Evolutionary conservation across 2,113 vertebrate genomes (phyloP), one percentile per base, ranked within the genome.

Genomic region (Anarrhichthys ocellatus): DNA sequence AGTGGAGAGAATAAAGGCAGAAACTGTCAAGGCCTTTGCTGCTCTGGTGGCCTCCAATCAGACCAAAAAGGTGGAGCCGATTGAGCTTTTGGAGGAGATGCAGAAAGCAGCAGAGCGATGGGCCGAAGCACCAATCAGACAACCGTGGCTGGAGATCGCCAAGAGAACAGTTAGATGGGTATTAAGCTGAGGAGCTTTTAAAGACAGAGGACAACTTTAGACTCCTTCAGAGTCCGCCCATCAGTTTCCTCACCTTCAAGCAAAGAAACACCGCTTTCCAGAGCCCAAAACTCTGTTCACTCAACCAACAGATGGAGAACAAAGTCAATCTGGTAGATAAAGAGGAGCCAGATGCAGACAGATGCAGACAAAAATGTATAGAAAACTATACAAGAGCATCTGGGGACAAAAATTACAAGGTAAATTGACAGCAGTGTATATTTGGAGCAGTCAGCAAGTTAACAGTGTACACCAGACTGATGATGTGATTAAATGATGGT

Each of bases 71-170:
- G 1, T 18, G 27, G 18, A 56, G 36, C 9, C 81, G 14, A 5
- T 78, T 0, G 22, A 63, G 8, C 24, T 68, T 20, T 3, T 81
- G 29, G 78, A 78, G 46, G 29, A 29, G 29, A 29, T 2, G 2
- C 29, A 29, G 29, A 29, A 50, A 66, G 73, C 76, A 80, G 62
- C 83, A 80, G 61, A 76, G 27, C 61, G 27, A 54, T 4, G 44
- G 24, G 52, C 59, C 0, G 14, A 29, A 34, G 34, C 2, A 0
- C 14, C 62, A 27, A 0, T 61, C 42, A 4, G 9, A 27, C 66
- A 24, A 0, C 72, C 80, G 9, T n/a, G 70, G 32, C 34, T 36
- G 40, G 63, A 81, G 34, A 46, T 67, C 15, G 0, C 2, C 42
- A 42, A 0, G 32, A 42, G 11, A 6, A 40, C 29, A 5, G 15